These are phyloP conservation scores for Polyergus mexicanus DNA, from an alignment of 1,140 invertebrate genomes.

Conservation along the genomic window DNA sequence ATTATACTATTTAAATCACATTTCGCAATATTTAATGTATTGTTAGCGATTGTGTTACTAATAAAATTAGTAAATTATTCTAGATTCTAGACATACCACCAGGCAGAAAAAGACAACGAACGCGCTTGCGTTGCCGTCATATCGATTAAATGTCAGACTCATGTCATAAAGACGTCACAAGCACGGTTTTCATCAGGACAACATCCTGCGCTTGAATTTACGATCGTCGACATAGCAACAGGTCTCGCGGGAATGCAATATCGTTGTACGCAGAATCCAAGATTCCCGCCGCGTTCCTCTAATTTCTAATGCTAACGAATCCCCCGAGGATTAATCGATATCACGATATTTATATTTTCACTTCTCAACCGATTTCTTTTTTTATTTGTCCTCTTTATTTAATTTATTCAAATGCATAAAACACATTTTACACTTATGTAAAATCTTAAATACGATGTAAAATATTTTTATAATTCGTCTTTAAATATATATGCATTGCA, in stretches of 20 bases:
- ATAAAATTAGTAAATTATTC: background rate
- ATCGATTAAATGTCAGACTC: conserved; percentile 86
- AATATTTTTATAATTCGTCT: background rate
- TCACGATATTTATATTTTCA: background rate
- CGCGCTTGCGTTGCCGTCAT: conserved; percentile 76
- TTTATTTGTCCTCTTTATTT: background rate
- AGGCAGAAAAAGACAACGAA: background rate
- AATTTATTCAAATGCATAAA: background rate
- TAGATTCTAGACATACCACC: background rate
- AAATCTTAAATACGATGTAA: background rate
- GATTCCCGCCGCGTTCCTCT: background rate
- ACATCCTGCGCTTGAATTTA: conserved; percentile 86
- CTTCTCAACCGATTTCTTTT: too few species aligned
- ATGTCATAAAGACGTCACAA: conserved; percentile 87
- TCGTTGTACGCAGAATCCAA: conserved; percentile 48
- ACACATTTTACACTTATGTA: background rate
- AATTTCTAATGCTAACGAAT: background rate
- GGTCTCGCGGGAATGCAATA: conserved; percentile 74
- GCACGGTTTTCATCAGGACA: conserved; percentile 86
- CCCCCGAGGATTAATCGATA: background rate
- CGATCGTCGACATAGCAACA: conserved; percentile 82
- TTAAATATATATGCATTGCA: background rate
- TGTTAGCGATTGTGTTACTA: background rate
- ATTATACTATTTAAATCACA: background rate
- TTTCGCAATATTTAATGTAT: background rate